Conservation (phyloP, 2,113 vertebrate species). For the Dipodomys spectabilis region DNA sequence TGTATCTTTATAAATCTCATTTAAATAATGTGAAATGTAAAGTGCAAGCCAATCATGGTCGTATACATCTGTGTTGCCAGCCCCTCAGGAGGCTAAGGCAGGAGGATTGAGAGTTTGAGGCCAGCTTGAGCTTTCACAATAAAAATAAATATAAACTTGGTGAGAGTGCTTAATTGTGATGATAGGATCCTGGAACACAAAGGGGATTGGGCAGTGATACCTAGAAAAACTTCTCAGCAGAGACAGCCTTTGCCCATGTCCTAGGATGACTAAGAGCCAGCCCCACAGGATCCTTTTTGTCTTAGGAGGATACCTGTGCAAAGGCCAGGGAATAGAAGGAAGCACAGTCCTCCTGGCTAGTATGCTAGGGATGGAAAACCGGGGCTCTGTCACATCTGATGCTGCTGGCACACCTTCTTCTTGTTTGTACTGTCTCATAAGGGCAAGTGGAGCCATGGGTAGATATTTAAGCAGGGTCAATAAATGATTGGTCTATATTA, state of each 20-base stretch:
- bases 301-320: neutral
- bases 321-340: neutral
- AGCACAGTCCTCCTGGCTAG: neutral
- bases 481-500: neutral
- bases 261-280: neutral
- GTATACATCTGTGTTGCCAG: no score
- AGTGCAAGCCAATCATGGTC: neutral
- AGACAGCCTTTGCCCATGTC: neutral
- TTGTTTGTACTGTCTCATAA: neutral
- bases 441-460: neutral
- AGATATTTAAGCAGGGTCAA: neutral
- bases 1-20: slow-evolving; percentile 9
- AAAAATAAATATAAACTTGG: neutral
- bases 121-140: neutral
- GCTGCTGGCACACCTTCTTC: neutral
- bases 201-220: neutral
- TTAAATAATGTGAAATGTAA: neutral
- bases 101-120: neutral
- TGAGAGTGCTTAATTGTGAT: neutral
- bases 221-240: neutral
- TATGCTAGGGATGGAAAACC: neutral
- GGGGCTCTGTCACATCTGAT: neutral
- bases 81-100: neutral
- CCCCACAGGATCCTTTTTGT: neutral
- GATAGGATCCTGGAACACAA: neutral